Percentiles rank a stretch among this genome's conserved stretches.
These are phyloP conservation scores for Hirtodrosophila histrioides DNA, from an alignment of 2,888 invertebrate species.

Conservation along the genomic window DNA sequence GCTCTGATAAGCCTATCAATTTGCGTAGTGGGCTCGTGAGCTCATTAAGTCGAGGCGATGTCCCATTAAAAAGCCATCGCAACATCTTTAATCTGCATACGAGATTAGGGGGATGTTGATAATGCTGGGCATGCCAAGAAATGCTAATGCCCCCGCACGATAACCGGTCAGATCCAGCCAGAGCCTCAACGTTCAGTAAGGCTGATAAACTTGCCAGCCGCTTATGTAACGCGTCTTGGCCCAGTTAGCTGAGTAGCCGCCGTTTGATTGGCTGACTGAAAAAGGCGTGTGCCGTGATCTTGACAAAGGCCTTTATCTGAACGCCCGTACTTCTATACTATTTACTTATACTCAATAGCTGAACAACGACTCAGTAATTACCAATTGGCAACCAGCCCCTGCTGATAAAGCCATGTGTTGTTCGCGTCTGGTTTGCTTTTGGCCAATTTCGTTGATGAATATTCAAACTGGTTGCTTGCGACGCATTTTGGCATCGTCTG, in stretches of 20 bases:
- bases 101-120: slow-evolving; percentile 40
- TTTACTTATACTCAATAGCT: background rate
- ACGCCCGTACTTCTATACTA: background rate
- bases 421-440: background rate
- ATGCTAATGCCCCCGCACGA: slow-evolving; percentile 43
- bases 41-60: slow-evolving; percentile 29
- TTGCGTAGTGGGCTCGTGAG: slow-evolving; percentile 19
- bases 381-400: background rate
- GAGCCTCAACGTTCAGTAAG: background rate
- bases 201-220: slow-evolving; percentile 18
- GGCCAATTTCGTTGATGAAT: slow-evolving; percentile 11
- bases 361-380: slow-evolving; percentile 14
- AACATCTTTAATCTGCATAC: slow-evolving; percentile 56
- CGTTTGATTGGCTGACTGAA: slow-evolving; percentile 34
- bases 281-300: slow-evolving; percentile 43
- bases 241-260: slow-evolving; percentile 26
- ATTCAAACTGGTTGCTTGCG: slow-evolving; percentile 30
- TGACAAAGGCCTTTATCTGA: slow-evolving; percentile 40
- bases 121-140: slow-evolving; percentile 8
- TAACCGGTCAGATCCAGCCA: slow-evolving; percentile 6
- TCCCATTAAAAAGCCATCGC: slow-evolving; percentile 44
- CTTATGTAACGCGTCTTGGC: slow-evolving; percentile 22
- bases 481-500: slow-evolving; percentile 14
- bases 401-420: slow-evolving; percentile 13
- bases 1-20: slow-evolving; percentile 47